Base-by-base conservation (phyloP, 1,140 invertebrate genomes). In the Harpegnathos saltator region DNA sequence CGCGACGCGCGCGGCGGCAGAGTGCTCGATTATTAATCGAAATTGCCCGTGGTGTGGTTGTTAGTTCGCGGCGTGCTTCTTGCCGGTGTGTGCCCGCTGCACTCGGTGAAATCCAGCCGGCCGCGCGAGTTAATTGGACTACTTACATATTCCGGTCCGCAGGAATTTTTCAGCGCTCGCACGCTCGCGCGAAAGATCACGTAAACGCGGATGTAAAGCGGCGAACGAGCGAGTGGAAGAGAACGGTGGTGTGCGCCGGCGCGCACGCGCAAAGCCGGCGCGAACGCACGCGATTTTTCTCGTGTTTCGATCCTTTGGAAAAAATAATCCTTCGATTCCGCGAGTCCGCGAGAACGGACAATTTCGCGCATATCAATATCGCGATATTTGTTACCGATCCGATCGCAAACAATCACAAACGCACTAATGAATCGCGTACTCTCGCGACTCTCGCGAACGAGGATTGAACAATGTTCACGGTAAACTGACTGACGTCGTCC, bases 151-250 rank as follows among this genome's bases (percentile, higher is more conserved):
- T 80, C 65, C 78, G 69, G 69, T 82, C 68, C 69, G 68, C 68
- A 73, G 66, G 69, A 82, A 73, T 82, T 82, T 82, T 82, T 82
- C 77, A 65, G 69, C 62, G 82, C 84, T 63, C 71, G 85, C 72
- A 84, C 83, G 86, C 88, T 86, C 86, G 86, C 86, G 85, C 84
- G 88, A 88, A 90, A 91, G 89, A 86, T 89, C 89, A 89, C 84
- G 88, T 82, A 75, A 84, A 84, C 84, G 84, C 82, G 89, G 87
- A 89, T 85, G 80, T 85, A 89, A 88, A 90, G 85, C 29, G 29
- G 29, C 29, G 29, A 33, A 82, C 80, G 85, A 83, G 82, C 75
- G 84, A 82, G 65, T 59, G 85, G 85, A 89, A 80, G 5, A 82
- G 80, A 83, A 85, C 68, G 65, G 83, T 80, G n/a, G n/a, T n/a